These are phyloP conservation scores for Haliclystus octoradiatus DNA, from an alignment of 30 jellyfish, hydroid and myxozoan species.

Conservation along the genomic window DNA sequence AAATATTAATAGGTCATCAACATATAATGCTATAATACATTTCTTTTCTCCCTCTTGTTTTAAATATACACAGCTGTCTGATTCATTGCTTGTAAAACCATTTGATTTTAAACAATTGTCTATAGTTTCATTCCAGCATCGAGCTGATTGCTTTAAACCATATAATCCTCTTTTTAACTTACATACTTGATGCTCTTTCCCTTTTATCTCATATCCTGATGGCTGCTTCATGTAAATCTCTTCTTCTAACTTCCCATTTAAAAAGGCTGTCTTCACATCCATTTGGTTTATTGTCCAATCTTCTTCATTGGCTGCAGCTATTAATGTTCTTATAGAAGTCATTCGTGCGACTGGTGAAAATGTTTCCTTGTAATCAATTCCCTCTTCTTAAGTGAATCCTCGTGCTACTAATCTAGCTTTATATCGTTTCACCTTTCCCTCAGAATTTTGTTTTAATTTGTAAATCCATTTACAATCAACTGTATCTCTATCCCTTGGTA, in stretches of 20 bases:
- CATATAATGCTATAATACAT: conserved; percentile 24
- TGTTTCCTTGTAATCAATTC: conserved; percentile 30
- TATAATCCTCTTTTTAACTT: conserved; percentile 32
- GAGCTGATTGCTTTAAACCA: conserved; percentile 51
- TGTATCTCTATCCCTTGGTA: conserved; percentile 18
- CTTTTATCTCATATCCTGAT: conserved; percentile 23
- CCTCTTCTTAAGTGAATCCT: too few relatives aligned
- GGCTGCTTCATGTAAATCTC: conserved; percentile 47
- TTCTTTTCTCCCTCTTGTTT: conserved; percentile 4
- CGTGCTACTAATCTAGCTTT: conserved; percentile 43
- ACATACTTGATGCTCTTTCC: conserved; percentile 32
- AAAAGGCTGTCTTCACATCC: too few relatives aligned
- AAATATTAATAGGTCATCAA: conserved; percentile 31
- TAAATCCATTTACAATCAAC: conserved; percentile 29
- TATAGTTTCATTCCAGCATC: conserved; percentile 37
- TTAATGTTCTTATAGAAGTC: conserved; percentile 23
- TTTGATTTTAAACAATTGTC: conserved; percentile 36
- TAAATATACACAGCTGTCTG: conserved; percentile 29
- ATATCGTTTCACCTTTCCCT: conserved; percentile 21
- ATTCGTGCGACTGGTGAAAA: conserved; percentile 36
- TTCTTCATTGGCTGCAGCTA: conserved; percentile 20
- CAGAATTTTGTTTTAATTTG: conserved; percentile 14
- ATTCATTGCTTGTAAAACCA: conserved; percentile 19
- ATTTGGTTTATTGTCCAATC: conserved; percentile 33
- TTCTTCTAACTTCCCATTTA: too few relatives aligned